A percentile compares a stretch with the other conserved stretches of the same genome.
Evolutionary conservation across 2,113 vertebrate genomes (phyloP).

Genomic region (Ardeotis arabs): DNA sequence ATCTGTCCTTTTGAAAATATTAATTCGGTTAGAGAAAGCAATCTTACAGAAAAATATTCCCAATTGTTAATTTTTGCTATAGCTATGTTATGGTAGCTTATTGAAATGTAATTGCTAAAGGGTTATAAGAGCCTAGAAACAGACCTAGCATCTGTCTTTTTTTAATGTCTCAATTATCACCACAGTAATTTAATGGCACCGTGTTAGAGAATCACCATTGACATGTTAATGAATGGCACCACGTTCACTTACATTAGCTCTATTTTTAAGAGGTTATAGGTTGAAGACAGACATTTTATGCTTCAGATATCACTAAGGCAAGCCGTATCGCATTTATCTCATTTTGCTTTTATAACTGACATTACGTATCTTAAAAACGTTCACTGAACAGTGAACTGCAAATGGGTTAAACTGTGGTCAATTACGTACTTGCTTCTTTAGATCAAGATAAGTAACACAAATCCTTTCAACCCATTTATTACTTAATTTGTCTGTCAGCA

Average conservation of each 20-base stretch:
- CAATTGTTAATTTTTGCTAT: constrained; percentile 67
- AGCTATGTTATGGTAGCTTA: constrained; percentile 67
- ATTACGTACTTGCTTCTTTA: constrained; percentile 46
- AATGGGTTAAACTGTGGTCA: constrained; percentile 48
- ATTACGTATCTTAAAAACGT: neutral
- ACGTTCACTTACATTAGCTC: constrained; percentile 59
- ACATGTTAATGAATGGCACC: constrained; percentile 73
- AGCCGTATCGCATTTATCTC: neutral
- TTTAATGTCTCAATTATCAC: constrained; percentile 77
- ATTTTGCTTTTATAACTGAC: constrained; percentile 11
- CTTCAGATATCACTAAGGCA: constrained; percentile 44
- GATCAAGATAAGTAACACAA: constrained; percentile 17
- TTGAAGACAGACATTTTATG: constrained; percentile 59
- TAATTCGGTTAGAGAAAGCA: neutral
- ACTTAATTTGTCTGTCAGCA: constrained; percentile 47
- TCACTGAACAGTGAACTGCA: constrained; percentile 43
- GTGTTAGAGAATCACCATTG: constrained; percentile 63
- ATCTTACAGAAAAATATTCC: constrained; percentile 42
- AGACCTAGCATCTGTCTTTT: constrained; percentile 74
- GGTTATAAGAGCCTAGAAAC: constrained; percentile 70
- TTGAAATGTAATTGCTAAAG: constrained; percentile 77
- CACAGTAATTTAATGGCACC: constrained; percentile 72
- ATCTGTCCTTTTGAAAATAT: neutral
- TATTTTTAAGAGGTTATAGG: constrained; percentile 63
- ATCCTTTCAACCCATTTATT: constrained; percentile 44